Evolutionary conservation across 2,113 vertebrate species (phyloP).

Genomic region (Neolamprologus variostigma): DNA sequence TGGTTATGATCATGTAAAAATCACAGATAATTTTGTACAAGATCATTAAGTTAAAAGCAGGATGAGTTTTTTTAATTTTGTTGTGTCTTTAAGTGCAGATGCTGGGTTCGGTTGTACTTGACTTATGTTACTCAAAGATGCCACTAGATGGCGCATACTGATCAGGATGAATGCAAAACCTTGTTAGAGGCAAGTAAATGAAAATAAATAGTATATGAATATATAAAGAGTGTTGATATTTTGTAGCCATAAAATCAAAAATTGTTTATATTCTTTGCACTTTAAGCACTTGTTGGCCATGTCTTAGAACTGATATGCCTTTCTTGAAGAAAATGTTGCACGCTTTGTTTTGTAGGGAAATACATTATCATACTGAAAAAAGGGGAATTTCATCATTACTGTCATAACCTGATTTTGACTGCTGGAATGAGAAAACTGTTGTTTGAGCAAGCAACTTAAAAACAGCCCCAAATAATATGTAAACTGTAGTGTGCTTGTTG

Average conservation of each 20-base stretch:
- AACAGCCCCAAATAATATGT: not conserved
- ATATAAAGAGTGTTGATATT: not conserved
- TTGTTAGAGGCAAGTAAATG: not conserved
- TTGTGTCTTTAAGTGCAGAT: not conserved
- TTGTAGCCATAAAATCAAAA: not conserved
- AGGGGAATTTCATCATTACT: not conserved
- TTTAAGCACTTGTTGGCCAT: not conserved
- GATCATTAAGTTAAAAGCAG: not conserved
- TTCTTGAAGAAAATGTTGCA: not conserved
- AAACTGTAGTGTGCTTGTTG: not conserved
- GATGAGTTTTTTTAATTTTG: fast-evolving
- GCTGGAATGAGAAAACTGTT: not conserved
- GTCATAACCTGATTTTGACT: not conserved
- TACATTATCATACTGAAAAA: not conserved
- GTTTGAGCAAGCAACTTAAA: not conserved
- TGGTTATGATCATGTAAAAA: not conserved
- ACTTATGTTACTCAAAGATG: not conserved
- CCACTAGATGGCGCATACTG: not conserved
- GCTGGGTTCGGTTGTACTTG: not conserved
- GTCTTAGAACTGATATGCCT: fast-evolving
- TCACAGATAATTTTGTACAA: not conserved
- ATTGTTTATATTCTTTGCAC: not conserved
- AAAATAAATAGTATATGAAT: not conserved
- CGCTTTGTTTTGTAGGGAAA: fast-evolving
- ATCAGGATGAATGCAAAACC: not conserved